These are phyloP conservation scores for Eremophila alpestris DNA, from an alignment of 2,797 vertebrate genomes.

Conservation along the genomic window DNA sequence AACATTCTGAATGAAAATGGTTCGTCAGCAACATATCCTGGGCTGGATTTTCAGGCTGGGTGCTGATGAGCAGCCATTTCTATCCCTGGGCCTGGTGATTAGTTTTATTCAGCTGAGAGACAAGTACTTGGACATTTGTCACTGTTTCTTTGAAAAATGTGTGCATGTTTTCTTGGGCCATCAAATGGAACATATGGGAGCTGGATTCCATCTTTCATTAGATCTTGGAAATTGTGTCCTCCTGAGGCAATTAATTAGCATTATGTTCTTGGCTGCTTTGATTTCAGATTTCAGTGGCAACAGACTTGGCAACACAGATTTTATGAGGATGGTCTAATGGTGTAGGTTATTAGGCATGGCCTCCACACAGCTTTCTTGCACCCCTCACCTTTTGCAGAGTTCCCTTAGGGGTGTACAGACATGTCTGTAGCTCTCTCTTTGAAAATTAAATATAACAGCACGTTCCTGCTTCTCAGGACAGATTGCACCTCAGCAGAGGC, in stretches of 20 bases:
- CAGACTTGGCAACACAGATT: constrained; percentile 33
- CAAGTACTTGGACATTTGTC: constrained; percentile 2
- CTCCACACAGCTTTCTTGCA: neutral
- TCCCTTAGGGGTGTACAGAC: neutral
- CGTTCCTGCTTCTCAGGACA: neutral
- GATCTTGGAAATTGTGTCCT: constrained; percentile 31
- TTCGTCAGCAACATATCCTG: neutral
- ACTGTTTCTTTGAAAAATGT: constrained; percentile 4
- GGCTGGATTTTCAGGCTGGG: neutral
- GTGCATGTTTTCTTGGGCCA: neutral
- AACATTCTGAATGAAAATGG: neutral
- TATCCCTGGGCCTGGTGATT: neutral
- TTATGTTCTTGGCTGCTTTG: constrained; percentile 54
- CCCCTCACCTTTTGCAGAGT: neutral
- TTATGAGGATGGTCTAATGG: neutral
- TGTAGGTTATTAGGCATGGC: neutral
- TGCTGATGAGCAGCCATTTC: neutral
- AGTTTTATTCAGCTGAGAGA: neutral
- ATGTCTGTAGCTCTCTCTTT: neutral
- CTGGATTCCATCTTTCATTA: constrained; percentile 32
- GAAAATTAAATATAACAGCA: neutral
- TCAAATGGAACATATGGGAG: constrained; percentile 26
- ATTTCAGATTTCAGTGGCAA: constrained; percentile 45
- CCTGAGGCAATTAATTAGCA: constrained; percentile 37
- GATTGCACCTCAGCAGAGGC: neutral